Percentiles rank a stretch among this genome's conserved stretches.
Evolutionary conservation across 2,797 vertebrate species (phyloP).

Genomic region (Cyclopterus lumpus): DNA sequence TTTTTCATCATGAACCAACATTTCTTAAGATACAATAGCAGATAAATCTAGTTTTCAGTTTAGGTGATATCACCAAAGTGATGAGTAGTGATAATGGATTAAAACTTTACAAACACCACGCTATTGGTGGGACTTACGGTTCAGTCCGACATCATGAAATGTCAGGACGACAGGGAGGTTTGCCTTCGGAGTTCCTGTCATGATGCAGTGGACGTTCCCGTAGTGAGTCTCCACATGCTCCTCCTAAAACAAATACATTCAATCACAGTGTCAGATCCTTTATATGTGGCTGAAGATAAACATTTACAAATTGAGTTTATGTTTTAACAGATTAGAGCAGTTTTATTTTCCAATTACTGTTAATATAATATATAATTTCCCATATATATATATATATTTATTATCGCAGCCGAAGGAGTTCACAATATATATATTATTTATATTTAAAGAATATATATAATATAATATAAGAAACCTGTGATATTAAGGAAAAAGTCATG

Average conservation of each 20-base stretch:
- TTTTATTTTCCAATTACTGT: background rate
- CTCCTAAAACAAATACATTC: conserved; percentile 81
- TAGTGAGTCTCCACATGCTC: conserved; percentile 91
- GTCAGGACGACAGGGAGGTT: conserved; percentile 93
- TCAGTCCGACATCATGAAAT: conserved; percentile 94
- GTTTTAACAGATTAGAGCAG: background rate
- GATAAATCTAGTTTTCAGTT: background rate
- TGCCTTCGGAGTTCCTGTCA: conserved; percentile 85
- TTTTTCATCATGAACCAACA: background rate
- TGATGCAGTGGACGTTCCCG: conserved; percentile 89
- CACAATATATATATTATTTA: background rate
- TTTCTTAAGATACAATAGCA: background rate
- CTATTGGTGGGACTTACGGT: conserved; percentile 84
- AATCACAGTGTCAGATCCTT: background rate
- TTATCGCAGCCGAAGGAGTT: too few species aligned
- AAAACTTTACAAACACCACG: background rate
- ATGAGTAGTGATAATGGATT: background rate
- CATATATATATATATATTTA: too few species aligned
- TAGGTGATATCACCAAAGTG: background rate
- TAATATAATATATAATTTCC: background rate
- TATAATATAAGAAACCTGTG: background rate
- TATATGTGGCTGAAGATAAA: background rate
- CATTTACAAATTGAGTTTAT: background rate
- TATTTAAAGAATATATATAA: too few species aligned
- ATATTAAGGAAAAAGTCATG: background rate